These are phyloP conservation scores for Mellilla xanthometata DNA, from an alignment of 2,888 invertebrate genomes.

Conservation along the genomic window DNA sequence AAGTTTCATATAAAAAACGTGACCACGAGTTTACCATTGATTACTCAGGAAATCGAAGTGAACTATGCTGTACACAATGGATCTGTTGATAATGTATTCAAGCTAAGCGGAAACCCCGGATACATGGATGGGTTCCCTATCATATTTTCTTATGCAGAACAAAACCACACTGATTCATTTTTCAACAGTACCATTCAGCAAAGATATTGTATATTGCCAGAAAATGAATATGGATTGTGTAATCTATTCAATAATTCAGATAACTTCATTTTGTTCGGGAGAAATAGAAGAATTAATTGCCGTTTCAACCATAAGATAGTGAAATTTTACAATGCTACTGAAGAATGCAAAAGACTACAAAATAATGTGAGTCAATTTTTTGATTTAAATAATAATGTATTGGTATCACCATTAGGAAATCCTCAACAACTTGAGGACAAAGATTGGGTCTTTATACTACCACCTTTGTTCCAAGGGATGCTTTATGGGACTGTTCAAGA, in stretches of 20 bases:
- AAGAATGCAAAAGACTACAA: conserved; percentile 55
- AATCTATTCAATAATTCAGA: conserved; percentile 50
- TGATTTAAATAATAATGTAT: conserved; percentile 38
- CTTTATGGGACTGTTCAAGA: conserved; percentile 49
- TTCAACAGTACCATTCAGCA: conserved; percentile 42
- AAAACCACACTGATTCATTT: conserved; percentile 56
- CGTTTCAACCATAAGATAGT: conserved; percentile 40
- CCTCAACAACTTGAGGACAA: conserved; percentile 50
- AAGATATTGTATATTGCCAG: conserved; percentile 49
- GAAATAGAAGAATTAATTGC: conserved; percentile 73
- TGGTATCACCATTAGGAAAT: conserved; percentile 63
- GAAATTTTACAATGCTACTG: conserved; percentile 40
- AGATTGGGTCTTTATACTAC: conserved; percentile 52
- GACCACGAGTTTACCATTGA: conserved; percentile 38
- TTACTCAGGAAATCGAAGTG: conserved; percentile 58
- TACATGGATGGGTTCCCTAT: conserved; percentile 87
- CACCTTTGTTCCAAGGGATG: conserved; percentile 32
- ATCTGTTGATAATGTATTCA: conserved; percentile 46
- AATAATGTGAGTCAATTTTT: conserved; percentile 44
- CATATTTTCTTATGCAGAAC: conserved; percentile 57
- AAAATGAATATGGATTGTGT: conserved; percentile 70
- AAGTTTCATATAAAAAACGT: conserved; percentile 53
- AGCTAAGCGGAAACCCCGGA: conserved; percentile 89
- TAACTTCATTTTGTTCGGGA: conserved; percentile 69
- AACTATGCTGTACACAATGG: conserved; percentile 56